These are phyloP conservation scores for Papio anubis DNA, from an alignment of 2,113 vertebrate genomes.

Conservation along the genomic window DNA sequence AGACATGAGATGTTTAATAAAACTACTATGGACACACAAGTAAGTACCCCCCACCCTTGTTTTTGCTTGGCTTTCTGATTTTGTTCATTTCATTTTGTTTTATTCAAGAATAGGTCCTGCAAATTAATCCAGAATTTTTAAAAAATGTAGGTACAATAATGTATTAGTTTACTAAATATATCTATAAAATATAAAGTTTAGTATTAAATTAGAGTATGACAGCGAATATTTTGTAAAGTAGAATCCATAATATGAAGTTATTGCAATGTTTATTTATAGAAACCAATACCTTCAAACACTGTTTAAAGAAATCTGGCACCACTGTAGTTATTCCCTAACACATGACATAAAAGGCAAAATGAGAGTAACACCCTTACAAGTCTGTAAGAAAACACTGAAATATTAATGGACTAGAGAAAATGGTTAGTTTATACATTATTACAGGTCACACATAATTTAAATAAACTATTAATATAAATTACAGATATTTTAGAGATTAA, in stretches of 20 bases:
- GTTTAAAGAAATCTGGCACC: neutral
- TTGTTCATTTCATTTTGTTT: neutral
- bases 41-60: neutral
- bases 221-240: neutral
- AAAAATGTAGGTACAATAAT: neutral
- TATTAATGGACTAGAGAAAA: neutral
- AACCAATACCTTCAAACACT: neutral
- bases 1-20: conserved; percentile 57
- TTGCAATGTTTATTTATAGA: neutral
- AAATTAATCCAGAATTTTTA: neutral
- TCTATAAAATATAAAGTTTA: neutral
- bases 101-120: neutral
- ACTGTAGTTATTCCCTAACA: neutral
- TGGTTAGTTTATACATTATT: neutral
- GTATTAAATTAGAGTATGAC: neutral
- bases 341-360: neutral
- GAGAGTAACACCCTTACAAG: neutral
- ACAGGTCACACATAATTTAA: neutral
- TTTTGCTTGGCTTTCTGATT: neutral
- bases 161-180: neutral
- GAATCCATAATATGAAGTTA: neutral
- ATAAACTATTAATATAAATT: neutral
- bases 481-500: neutral
- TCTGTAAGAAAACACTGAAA: neutral
- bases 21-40: conserved; percentile 24